Evolutionary conservation across 2,113 vertebrate species (phyloP).

Genomic region (Syrmaticus mikado): DNA sequence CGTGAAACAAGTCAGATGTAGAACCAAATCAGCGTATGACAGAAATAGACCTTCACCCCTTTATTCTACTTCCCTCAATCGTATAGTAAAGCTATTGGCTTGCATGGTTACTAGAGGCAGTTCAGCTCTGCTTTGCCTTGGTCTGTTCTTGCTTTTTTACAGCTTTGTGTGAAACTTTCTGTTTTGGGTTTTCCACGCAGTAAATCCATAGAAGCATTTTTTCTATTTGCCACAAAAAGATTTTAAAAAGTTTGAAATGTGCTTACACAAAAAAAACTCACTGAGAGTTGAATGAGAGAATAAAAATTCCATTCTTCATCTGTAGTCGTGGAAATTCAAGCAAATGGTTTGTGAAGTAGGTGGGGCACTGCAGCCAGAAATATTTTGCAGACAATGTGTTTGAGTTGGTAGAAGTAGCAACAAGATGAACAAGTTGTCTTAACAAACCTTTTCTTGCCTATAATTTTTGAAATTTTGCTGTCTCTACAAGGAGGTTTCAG

Average conservation of each 20-base stretch:
- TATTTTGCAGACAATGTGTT: background rate
- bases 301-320: background rate
- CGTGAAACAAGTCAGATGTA: background rate
- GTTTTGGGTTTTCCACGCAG: background rate
- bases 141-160: background rate
- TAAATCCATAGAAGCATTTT: background rate
- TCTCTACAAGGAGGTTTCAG: background rate
- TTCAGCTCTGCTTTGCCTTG: background rate
- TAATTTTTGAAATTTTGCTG: background rate
- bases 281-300: background rate
- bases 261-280: background rate
- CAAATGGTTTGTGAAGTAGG: background rate
- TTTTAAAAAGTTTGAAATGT: background rate
- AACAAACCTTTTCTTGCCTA: background rate
- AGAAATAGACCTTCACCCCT: background rate
- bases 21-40: background rate
- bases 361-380: background rate
- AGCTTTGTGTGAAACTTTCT: background rate
- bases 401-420: background rate
- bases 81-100: background rate
- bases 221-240: background rate
- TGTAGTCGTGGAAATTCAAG: background rate
- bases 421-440: background rate
- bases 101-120: background rate
- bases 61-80: rapidly evolving